phyloP scores from a whole-genome alignment of 23 tunicate species.

The Botrylloides violaceus region DNA sequence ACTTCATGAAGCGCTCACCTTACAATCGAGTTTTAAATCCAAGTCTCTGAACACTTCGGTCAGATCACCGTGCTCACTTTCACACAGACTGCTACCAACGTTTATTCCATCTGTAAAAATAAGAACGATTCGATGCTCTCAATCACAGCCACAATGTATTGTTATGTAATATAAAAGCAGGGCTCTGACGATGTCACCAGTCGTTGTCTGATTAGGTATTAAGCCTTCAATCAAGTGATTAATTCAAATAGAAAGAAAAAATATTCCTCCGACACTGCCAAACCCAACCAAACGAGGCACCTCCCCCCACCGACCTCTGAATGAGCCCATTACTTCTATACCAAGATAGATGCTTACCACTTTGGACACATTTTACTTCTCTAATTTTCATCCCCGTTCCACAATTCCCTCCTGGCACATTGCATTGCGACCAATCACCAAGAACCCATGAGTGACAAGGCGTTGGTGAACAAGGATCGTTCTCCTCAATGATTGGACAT shows the following conservation, averaged over 20 bases:
- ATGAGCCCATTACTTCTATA: not conserved
- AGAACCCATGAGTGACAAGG: constrained; percentile 76
- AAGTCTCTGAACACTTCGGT: not conserved
- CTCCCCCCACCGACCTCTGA: no score
- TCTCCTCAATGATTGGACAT: constrained; percentile 46
- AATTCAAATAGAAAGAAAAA: no score
- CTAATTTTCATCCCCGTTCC: constrained; percentile 50
- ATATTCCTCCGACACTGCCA: no score
- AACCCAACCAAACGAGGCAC: no score
- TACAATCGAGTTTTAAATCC: not conserved
- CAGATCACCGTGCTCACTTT: constrained; percentile 6
- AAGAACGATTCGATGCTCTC: no score
- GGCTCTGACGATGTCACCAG: no score
- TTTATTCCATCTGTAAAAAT: constrained; percentile 1
- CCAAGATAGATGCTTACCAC: constrained; percentile 30
- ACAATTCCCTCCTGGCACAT: constrained; percentile 38
- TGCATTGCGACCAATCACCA: constrained; percentile 46
- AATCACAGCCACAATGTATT: no score
- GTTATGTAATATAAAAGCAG: no score
- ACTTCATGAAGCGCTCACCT: no score
- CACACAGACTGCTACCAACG: not conserved
- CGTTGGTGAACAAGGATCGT: constrained; percentile 38
- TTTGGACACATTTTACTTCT: constrained; percentile 35
- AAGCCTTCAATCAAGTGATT: no score
- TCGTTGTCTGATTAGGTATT: no score